Evolutionary conservation across 53 echinoderm and acorn worm genomes (phyloP), one percentile per base, ranked within the genome.

Genomic region (Echinarachnius parma): DNA sequence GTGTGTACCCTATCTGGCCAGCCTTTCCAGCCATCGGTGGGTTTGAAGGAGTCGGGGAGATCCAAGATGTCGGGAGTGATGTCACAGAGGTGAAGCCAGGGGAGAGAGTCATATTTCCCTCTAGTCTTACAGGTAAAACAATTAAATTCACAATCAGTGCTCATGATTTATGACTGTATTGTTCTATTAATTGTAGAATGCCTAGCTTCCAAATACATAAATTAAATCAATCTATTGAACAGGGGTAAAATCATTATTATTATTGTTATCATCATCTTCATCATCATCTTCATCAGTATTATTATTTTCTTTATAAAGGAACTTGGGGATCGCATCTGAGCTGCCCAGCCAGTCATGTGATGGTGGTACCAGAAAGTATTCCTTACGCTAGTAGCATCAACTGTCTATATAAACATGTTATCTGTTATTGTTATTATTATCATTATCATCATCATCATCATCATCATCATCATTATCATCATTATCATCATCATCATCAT

Each of bases 11-110:
- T 10, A 77, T 91, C 31, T 87, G 85, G 76, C 96, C 96, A 11
- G 32, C 52, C 10, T 45, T 96, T 19, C 96, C 96, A 48, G 81
- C 87, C 47, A 61, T 91, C 4, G 96, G 79, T 20, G 96, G 96
- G 4, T 96, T 87, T 85, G 96, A 96, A 77, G 96, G 96, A n/a
- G 91, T 96, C 0, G 96, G 96, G 30, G 80, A 91, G 74, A 78
- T 96, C 31, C 53, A 62, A 24, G 85, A 87, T 59, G 85, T 85
- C 8, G 91, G 91, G 5, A 54, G 56, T 24, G 37, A 79, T 21
- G 89, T 91, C 20, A 85, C 87, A 25, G 65, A 85, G 34, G 26
- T 96, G 24, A 82, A 69, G 22, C 70, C 77, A 34, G 96, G 96
- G 64, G 87, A 91, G 31, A 64, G 42, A 28, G 88, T 96, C 21